phyloP scores from a whole-genome alignment of 2,113 vertebrate genomes.

The Alethe castanea region DNA sequence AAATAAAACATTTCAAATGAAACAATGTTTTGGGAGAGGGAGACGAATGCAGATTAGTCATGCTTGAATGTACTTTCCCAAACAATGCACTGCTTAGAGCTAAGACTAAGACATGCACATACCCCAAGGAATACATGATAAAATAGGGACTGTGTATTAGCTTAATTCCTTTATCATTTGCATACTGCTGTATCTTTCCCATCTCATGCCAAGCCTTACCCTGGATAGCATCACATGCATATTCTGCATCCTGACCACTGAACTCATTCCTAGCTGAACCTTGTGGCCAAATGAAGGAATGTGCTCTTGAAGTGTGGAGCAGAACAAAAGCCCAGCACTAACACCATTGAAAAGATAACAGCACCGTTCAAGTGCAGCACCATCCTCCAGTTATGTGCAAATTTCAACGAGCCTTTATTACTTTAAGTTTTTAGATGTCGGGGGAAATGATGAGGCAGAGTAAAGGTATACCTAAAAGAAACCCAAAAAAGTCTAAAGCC shows the following conservation, averaged over 20 bases:
- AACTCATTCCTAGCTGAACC: background rate
- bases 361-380: background rate
- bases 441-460: background rate
- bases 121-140: background rate
- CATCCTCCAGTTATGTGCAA: background rate
- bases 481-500: background rate
- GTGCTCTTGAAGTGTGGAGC: background rate
- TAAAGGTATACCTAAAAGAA: background rate
- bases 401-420: background rate
- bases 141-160: background rate
- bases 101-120: background rate
- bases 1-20: conserved; percentile 29
- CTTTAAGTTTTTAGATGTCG: background rate
- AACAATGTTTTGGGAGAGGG: background rate
- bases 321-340: background rate
- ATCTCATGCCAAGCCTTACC: background rate
- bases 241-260: background rate
- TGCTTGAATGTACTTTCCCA: background rate
- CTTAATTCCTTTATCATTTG: conserved; percentile 10
- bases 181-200: background rate
- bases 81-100: background rate
- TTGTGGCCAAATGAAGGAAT: background rate
- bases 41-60: conserved; percentile 11
- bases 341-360: background rate
- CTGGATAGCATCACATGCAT: background rate